These are phyloP conservation scores for Pyrochroa serraticornis DNA, from an alignment of 2,888 invertebrate genomes.

Conservation along the genomic window DNA sequence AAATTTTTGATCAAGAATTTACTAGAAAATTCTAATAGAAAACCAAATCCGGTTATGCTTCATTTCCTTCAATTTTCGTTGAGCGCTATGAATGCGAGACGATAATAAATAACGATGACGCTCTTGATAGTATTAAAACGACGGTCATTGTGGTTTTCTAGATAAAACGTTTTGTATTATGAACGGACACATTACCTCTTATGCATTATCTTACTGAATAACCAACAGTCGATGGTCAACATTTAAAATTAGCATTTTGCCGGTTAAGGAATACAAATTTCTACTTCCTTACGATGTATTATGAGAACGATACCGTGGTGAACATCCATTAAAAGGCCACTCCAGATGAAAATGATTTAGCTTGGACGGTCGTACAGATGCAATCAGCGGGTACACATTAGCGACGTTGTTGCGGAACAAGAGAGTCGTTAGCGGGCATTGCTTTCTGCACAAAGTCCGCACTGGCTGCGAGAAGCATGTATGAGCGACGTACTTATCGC, in stretches of 20 bases:
- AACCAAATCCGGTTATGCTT: too few species aligned
- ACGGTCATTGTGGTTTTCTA: constrained; percentile 26
- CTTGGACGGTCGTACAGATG: constrained; percentile 24
- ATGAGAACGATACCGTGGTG: background rate
- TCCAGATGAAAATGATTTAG: constrained; percentile 30
- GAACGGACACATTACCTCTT: constrained; percentile 32
- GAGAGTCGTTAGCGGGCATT: constrained; percentile 31
- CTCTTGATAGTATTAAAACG: constrained; percentile 25
- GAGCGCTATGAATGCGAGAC: constrained; percentile 32
- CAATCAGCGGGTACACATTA: constrained; percentile 31
- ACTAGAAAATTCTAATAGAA: too few species aligned
- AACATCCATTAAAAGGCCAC: constrained; percentile 24
- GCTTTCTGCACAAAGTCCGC: constrained; percentile 28
- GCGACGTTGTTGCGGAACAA: constrained; percentile 30
- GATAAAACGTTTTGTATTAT: constrained; percentile 35
- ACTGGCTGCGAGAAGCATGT: constrained; percentile 18
- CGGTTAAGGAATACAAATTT: too few species aligned
- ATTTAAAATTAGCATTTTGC: background rate
- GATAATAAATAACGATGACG: constrained; percentile 33
- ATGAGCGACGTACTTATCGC: constrained; percentile 26
- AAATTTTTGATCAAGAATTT: too few species aligned
- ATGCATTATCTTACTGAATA: constrained; percentile 27
- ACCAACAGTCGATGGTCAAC: constrained; percentile 17
- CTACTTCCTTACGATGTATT: too few species aligned
- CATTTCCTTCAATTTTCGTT: constrained; percentile 14